Evolutionary conservation across 1,140 invertebrate species (phyloP), one percentile per base, ranked within the genome.

Genomic region (Drosophila setifemur): DNA sequence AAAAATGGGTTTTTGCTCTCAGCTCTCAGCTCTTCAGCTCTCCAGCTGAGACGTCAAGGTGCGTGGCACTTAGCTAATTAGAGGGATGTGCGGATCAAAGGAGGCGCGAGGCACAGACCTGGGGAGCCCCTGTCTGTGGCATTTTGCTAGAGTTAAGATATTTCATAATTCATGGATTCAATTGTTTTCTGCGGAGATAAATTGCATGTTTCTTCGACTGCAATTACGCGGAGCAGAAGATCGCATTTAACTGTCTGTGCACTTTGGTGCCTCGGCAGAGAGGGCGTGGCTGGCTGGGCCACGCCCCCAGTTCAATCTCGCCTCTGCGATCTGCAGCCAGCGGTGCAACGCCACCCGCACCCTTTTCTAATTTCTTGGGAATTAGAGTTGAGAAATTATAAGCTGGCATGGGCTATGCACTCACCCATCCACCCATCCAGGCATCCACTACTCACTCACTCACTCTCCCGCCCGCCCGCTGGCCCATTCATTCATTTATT

Each of bases 301-400:
- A 73, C 78, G 55, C 78, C 78, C 61, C 26, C 71, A 60, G 39
- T 53, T 67, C 63, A 67, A 66, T 67, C 63, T 53, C 31, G 49
- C 45, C 61, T 50, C 63, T 44, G 57, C 68, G 60, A 73, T 73
- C 61, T 64, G 25, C 33, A 16, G 23, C 19, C 7, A 33, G 3
- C 49, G 18, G 35, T 21, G 35, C 2, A 12, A 7, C 3, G 16
- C 37, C 28, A 25, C 54, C 55, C 72, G 63, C 61, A 64, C 63
- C 47, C 83, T 73, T 63, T 61, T 86, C 81, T 76, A 86, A 86
- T 86, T 85, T 85, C 79, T 86, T 85, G 61, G 71, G 81, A 86
- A 86, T 81, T 76, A 69, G 81, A 86, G 75, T 86, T 81, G 49
- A 74, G 79, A 73, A 77, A 83, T 77, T 64, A 64, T 77, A 47